Conservation (phyloP, 2,888 invertebrate genomes). For the Seladonia tumulorum region DNA sequence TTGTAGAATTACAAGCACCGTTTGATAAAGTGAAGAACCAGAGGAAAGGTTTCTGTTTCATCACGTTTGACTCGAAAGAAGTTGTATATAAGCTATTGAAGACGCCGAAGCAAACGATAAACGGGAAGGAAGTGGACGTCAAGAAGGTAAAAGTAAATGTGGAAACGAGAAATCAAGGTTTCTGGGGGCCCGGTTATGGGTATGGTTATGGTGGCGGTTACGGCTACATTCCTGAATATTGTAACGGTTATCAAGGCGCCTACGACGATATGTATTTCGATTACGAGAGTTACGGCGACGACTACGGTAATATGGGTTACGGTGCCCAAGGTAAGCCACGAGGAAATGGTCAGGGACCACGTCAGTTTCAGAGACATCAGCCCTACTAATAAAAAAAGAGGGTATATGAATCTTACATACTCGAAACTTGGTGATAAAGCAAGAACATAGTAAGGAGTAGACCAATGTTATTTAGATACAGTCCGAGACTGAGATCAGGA, state of each 20-base stretch:
- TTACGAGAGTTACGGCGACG: constrained; percentile 82
- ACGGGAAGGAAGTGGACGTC: constrained; percentile 86
- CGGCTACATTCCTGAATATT: constrained; percentile 82
- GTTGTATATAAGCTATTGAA: constrained; percentile 87
- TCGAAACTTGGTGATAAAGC: constrained; percentile 73
- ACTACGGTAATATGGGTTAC: constrained; percentile 81
- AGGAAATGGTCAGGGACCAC: constrained; percentile 82
- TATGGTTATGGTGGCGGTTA: constrained; percentile 80
- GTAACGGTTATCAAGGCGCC: constrained; percentile 81
- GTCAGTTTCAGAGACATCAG: constrained; percentile 84
- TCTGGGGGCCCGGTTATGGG: constrained; percentile 82
- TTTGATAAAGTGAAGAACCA: constrained; percentile 88
- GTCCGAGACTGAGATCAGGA: constrained; percentile 63
- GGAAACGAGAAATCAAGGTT: constrained; percentile 82
- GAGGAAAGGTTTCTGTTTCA: constrained; percentile 88
- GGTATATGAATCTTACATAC: constrained; percentile 56
- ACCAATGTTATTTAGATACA: constrained; percentile 63
- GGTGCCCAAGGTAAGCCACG: constrained; percentile 81
- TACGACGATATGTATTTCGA: constrained; percentile 84
- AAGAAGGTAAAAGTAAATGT: constrained; percentile 86
- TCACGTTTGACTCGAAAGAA: constrained; percentile 88
- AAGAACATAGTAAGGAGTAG: constrained; percentile 71
- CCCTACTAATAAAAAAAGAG: constrained; percentile 78
- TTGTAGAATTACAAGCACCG: constrained; percentile 88
- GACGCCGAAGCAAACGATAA: constrained; percentile 86